Percentiles rank a stretch among this genome's conserved stretches.
Evolutionary conservation across 2,113 vertebrate genomes (phyloP).

Genomic region (Chrysemys picta): DNA sequence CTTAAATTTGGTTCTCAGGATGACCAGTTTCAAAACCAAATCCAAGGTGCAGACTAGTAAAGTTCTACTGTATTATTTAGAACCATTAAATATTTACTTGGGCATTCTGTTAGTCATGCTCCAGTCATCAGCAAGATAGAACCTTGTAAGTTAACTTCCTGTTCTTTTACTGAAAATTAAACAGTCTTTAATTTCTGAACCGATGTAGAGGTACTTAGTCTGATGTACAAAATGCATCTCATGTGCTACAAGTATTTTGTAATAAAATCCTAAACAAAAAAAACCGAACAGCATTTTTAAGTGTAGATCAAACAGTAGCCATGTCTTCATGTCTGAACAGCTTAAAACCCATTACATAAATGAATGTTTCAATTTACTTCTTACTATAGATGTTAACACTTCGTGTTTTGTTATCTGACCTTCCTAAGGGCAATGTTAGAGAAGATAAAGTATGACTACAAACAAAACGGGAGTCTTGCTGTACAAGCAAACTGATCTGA

Average conservation of each 20-base stretch:
- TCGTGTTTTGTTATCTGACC: too few relatives aligned
- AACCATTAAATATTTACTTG: background rate
- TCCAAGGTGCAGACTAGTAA: background rate
- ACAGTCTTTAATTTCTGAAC: background rate
- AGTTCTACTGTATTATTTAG: background rate
- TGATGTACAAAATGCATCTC: background rate
- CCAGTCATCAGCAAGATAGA: background rate
- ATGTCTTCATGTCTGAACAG: background rate
- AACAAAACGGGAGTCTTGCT: too few relatives aligned
- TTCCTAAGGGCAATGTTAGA: too few relatives aligned
- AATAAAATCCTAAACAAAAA: background rate
- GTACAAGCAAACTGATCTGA: background rate
- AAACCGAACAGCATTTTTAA: background rate
- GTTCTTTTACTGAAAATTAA: background rate
- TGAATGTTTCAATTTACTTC: too few relatives aligned
- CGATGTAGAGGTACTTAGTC: background rate
- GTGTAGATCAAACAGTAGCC: background rate
- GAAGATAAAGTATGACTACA: too few relatives aligned
- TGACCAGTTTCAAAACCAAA: background rate
- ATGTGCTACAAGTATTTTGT: background rate
- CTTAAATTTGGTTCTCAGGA: background rate
- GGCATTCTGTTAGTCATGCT: background rate
- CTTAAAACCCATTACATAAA: background rate
- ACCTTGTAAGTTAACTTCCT: background rate
- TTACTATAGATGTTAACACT: too few relatives aligned